phyloP scores from a whole-genome alignment of 2,113 vertebrate species.

The Laticauda colubrina region DNA sequence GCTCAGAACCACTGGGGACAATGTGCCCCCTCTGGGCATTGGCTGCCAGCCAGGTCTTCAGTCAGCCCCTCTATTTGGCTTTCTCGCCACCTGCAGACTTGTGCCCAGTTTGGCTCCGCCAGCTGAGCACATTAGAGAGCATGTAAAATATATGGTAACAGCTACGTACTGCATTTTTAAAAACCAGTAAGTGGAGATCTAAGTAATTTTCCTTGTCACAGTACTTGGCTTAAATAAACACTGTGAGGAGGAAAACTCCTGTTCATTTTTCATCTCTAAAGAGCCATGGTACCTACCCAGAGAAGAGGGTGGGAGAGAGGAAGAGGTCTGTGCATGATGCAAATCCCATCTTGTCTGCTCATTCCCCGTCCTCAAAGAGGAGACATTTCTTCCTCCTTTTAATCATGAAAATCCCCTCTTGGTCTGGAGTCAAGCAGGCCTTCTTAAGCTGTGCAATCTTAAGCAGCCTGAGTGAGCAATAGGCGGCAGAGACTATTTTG shows the following conservation, averaged over 20 bases:
- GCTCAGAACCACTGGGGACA: not conserved
- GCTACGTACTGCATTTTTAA: not conserved
- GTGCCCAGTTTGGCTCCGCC: accelerated
- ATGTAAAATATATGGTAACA: not conserved
- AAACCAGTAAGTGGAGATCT: not conserved
- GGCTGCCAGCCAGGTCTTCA: accelerated
- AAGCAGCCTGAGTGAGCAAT: not conserved
- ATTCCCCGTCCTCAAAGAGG: not conserved
- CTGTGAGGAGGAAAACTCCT: constrained; percentile 12
- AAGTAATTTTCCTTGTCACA: constrained; percentile 44
- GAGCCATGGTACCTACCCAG: not conserved
- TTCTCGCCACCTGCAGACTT: not conserved
- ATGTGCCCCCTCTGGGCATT: not conserved
- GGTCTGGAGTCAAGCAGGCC: not conserved
- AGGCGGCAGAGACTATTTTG: not conserved
- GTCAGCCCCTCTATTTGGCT: not conserved
- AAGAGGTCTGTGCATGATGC: not conserved
- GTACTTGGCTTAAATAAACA: constrained; percentile 7
- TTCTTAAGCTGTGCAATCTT: not conserved
- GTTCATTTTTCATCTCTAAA: constrained; percentile 32
- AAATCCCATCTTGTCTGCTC: not conserved
- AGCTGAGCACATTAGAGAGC: accelerated
- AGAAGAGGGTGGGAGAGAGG: not conserved
- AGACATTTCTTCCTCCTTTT: not conserved
- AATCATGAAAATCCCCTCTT: not conserved